phyloP scores from a whole-genome alignment of 2,113 vertebrate genomes.

The Sterrhoptilus dennistouni region DNA sequence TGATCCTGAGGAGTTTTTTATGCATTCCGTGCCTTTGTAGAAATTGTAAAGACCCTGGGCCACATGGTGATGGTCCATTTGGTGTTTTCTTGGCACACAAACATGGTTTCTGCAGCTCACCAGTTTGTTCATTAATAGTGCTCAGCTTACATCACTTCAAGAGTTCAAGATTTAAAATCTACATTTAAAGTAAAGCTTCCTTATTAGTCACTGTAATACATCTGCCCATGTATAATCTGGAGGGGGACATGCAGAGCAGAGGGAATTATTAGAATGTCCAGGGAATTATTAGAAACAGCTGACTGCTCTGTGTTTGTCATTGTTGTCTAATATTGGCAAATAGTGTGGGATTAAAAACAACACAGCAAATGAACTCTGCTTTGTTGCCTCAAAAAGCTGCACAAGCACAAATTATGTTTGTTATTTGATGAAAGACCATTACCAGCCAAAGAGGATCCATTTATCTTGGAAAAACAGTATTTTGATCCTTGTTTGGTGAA shows the following conservation, averaged over 20 bases:
- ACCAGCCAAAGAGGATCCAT: not conserved
- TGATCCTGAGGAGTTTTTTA: not conserved
- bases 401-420: not conserved
- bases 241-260: not conserved
- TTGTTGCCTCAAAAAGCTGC: not conserved
- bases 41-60: not conserved
- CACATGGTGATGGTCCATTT: not conserved
- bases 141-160: not conserved
- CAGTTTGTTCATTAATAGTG: not conserved
- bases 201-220: not conserved
- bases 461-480: not conserved
- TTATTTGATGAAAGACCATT: not conserved
- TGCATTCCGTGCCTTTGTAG: not conserved
- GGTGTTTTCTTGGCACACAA: not conserved
- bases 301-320: not conserved
- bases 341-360: not conserved
- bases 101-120: not conserved
- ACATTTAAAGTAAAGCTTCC: constrained; percentile 12
- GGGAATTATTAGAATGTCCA: not conserved
- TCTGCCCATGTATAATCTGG: constrained; percentile 29
- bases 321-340: not conserved
- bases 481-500: not conserved
- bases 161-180: constrained; percentile 5
- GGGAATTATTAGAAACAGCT: not conserved
- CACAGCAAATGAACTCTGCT: not conserved